Base-by-base conservation (phyloP, 1,140 invertebrate genomes). In the Zaprionus ghesquierei region DNA sequence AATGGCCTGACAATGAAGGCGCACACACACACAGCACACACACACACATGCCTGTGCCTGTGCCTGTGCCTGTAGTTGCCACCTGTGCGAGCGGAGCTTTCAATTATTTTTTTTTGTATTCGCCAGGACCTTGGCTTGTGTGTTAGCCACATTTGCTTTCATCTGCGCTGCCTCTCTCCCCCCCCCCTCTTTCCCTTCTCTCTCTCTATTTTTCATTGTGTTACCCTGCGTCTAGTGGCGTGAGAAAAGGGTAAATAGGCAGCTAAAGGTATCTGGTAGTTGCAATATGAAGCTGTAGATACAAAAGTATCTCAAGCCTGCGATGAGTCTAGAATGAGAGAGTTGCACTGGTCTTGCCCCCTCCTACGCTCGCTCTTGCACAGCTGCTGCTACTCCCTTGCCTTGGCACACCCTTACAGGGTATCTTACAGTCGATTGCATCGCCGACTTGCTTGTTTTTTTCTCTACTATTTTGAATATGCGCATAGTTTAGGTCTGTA, bases 401-500 rank as follows among this genome's bases (percentile, higher is more conserved):
- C 5, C 13, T 5, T 38, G 35, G 35, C n/a, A 38, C 5, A 38
- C n/a, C n/a, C 35, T 41, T 41, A 41, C 35, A 41, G 35, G 35
- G 35, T 41, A 41, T 15, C 35, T 15, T 6, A 41, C 35, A 41
- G 35, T 41, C 35, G 6, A 41, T 8, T 41, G 35, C 35, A 41
- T n/a, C n/a, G 15, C n/a, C 35, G n/a, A 2, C n/a, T 15, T 41
- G 13, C n/a, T 41, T 41, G n/a, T 38, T 56, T 51, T 50, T 64
- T 71, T 70, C 56, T 65, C n/a, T 50, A 58, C 50, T 46, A 41
- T 63, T 54, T 75, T 79, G 65, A 89, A 89, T 84, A 79, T 89
- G 84, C 73, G 79, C 84, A 87, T 87, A 89, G 73, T 87, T 89
- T 84, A 80, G 74, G 76, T 75, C 63, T 80, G 84, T 87, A 87